Evolutionary conservation across 2,113 vertebrate species (phyloP), one percentile per base, ranked within the genome.

Genomic region (Numenius arquata): DNA sequence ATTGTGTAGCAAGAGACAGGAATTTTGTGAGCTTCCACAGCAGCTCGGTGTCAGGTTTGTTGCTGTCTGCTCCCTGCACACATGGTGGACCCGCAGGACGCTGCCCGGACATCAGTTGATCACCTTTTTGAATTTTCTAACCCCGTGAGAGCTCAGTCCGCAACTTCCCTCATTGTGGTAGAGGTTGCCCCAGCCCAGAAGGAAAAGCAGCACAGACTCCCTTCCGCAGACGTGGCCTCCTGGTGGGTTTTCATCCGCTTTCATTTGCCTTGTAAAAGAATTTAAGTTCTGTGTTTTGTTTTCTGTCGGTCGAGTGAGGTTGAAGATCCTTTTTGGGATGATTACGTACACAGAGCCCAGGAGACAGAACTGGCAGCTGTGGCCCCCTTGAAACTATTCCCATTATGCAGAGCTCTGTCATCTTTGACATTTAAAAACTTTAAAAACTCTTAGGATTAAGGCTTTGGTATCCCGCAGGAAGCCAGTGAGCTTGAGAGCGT

Each of bases 1-100:
- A 95, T 97, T 97, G 97, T 97, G 90, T 91, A 45, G 87, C 71
- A 59, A 76, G 89, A 53, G 94, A 22, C 58, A 79, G 89, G 95
- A 89, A 94, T 84, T 83, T 2, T 11, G 87, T 45, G 53, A 88
- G 63, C 92, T 90, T 87, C 84, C 73, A 34, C 34, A 63, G 66
- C 76, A 85, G 80, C 85, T 89, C 0, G n/a, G 96, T 95, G 94
- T 96, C 96, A 92, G 86, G 75, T 97, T 96, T 93, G 86, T 85
- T 90, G 88, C 68, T 70, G 38, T 65, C 40, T 53, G 62, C 52
- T 75, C 61, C 65, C 65, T 85, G 68, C 62, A 25, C 45, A 8
- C 68, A 1, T 18, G 32, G 62, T 12, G 29, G 40, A 73, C 71
- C 63, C 1, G 0, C 52, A 36, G 84, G 78, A 21, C 45, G 0